Evolutionary conservation across 2,797 vertebrate species (phyloP), one percentile per base, ranked within the genome.

Genomic region (Morelia viridis): DNA sequence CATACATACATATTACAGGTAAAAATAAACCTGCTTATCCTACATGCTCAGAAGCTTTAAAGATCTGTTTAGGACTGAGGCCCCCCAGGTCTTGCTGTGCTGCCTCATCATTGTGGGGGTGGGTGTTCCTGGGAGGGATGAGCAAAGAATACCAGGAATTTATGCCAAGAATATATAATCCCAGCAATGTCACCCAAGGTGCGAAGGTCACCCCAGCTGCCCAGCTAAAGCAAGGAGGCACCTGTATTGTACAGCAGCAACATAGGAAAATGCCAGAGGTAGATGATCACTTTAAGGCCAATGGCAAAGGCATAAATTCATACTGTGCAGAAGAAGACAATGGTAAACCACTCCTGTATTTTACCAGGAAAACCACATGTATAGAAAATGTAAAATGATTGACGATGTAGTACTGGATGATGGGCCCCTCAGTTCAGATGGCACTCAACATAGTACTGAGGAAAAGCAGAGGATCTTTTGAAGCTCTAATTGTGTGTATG

Each of bases 41-140:
- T 28, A 76, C 17, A 35, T 0, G 0, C 92, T 95, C 92, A 80
- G 80, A 87, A 61, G 71, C 84, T 95, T 93, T 60, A 94, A 60
- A 94, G 92, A 91, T 91, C 68, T 89, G 9, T 92, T 93, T 93
- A 93, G 2, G 90, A 93, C 90, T 84, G 94, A 93, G 92, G 91
- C 80, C 93, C n/a, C 7, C 3, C 61, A 85, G 50, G 50, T 57
- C 11, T 92, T 91, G 62, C 84, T 92, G 94, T 24, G 35, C 71
- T 80, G 71, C 35, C 46, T 80, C 19, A 80, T 46, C 19, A 46
- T 80, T 80, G 35, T 95, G 56, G 53, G 31, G 53, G 19, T 2
- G 57, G 35, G 17, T 10, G 26, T 87, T 60, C 85, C 50, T 87
- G 26, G 71, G 35, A 80, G 71, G 35, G 35, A 24, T 24, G 35